Conservation (phyloP, 2,888 invertebrate genomes). For the Megalurothrips usitatus region DNA sequence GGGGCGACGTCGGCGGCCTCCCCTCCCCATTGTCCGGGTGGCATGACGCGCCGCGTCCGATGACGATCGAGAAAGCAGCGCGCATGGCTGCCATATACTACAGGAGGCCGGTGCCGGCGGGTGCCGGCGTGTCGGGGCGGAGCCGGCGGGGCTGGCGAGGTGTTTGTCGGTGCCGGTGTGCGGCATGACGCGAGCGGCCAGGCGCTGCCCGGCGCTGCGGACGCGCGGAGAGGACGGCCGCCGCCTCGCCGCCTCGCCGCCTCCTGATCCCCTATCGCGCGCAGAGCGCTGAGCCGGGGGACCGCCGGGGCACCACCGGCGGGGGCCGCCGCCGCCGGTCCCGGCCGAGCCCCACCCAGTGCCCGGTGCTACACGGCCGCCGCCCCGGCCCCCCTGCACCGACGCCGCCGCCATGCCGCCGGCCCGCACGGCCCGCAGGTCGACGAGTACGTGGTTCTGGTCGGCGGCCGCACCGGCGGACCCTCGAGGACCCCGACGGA, state of each 20-base stretch:
- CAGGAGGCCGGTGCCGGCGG: too few relatives aligned
- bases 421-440: background rate
- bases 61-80: too few relatives aligned
- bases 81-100: too few relatives aligned
- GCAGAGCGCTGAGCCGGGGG: background rate
- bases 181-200: too few relatives aligned
- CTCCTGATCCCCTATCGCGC: conserved; percentile 14
- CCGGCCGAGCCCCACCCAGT: background rate
- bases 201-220: too few relatives aligned
- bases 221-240: too few relatives aligned
- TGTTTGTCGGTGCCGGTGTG: too few relatives aligned
- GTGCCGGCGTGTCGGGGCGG: too few relatives aligned
- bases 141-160: too few relatives aligned
- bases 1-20: too few relatives aligned
- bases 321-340: background rate
- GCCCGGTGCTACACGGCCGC: background rate
- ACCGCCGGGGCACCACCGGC: background rate
- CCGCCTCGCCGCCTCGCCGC: background rate
- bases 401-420: background rate
- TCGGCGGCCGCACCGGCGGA: background rate
- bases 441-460: background rate
- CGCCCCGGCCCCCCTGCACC: background rate
- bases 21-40: too few relatives aligned
- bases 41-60: too few relatives aligned
- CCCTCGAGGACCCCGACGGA: background rate